These are phyloP conservation scores for Eudyptes chrysolophus DNA, from an alignment of 2,113 vertebrate species.

Conservation along the genomic window DNA sequence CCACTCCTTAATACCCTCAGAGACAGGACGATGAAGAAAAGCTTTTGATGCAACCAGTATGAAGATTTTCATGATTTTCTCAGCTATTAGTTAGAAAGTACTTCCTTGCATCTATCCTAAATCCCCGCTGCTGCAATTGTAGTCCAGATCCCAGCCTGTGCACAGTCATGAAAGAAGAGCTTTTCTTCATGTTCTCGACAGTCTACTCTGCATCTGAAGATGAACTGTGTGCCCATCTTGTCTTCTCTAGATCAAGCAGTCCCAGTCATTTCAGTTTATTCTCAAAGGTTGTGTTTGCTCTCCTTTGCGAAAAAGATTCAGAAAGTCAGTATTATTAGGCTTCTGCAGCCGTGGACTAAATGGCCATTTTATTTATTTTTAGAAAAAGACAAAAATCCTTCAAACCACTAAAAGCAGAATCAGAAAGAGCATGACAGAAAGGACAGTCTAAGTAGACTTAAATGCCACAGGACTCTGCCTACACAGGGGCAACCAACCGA, in stretches of 20 bases:
- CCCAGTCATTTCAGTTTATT: not conserved
- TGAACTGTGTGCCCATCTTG: not conserved
- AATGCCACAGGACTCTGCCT: not conserved
- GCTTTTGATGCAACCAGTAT: not conserved
- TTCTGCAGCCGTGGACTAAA: not conserved
- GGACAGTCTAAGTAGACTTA: not conserved
- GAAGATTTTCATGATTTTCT: not conserved
- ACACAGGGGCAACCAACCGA: accelerated
- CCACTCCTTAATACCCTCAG: not conserved
- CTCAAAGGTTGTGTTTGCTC: not conserved
- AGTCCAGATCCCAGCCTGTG: not conserved
- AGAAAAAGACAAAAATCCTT: not conserved
- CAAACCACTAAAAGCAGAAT: not conserved
- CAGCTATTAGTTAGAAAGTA: not conserved
- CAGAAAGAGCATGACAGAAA: not conserved
- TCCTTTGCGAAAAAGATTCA: not conserved
- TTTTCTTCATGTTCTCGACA: not conserved
- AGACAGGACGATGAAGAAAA: accelerated
- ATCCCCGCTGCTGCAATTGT: not conserved
- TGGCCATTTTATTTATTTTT: accelerated
- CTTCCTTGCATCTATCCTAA: not conserved
- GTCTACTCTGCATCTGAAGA: not conserved
- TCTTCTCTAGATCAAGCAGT: not conserved
- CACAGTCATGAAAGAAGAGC: not conserved
- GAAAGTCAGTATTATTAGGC: too few relatives aligned